phyloP scores from a whole-genome alignment of 1,140 invertebrate species.

The Aphelinus atriplicis region DNA sequence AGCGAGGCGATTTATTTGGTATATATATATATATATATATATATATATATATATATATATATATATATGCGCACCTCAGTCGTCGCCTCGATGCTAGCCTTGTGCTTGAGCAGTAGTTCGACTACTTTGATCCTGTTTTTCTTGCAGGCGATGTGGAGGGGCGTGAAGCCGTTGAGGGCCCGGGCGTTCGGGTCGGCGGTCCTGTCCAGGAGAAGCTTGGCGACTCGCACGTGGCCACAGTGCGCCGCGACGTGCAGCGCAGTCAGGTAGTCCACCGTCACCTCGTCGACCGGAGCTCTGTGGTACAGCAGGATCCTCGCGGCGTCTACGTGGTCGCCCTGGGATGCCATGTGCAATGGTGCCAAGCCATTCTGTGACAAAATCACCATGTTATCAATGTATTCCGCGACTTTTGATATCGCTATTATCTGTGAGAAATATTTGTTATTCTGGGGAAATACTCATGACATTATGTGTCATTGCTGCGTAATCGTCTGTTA shows the following conservation, averaged over 20 bases:
- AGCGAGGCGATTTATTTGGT: too few species aligned
- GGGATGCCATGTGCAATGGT: constrained; percentile 92
- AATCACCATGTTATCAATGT: constrained; percentile 26
- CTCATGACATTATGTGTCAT: not conserved
- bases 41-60: too few species aligned
- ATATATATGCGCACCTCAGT: constrained; percentile 73
- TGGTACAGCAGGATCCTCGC: constrained; percentile 91
- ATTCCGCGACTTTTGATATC: constrained; percentile 1
- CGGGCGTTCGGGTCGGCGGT: constrained; percentile 97
- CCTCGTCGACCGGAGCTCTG: constrained; percentile 95
- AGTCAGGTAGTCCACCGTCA: constrained; percentile 97
- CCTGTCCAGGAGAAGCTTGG: constrained; percentile 90
- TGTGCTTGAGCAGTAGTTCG: constrained; percentile 94
- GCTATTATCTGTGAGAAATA: constrained; percentile 3
- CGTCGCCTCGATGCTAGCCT: constrained; percentile 88
- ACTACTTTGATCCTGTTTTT: constrained; percentile 98
- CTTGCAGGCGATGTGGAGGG: constrained; percentile 98
- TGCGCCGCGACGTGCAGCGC: constrained; percentile 96
- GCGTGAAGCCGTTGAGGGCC: constrained; percentile 98
- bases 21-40: too few species aligned
- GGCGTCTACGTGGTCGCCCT: constrained; percentile 96
- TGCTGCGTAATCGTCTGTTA: too few species aligned
- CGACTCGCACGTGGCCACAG: constrained; percentile 93
- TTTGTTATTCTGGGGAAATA: not conserved
- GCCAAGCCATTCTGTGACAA: constrained; percentile 83